Conservation (phyloP, 30 jellyfish, hydroid and myxozoan species). For the Turritopsis rubra region DNA sequence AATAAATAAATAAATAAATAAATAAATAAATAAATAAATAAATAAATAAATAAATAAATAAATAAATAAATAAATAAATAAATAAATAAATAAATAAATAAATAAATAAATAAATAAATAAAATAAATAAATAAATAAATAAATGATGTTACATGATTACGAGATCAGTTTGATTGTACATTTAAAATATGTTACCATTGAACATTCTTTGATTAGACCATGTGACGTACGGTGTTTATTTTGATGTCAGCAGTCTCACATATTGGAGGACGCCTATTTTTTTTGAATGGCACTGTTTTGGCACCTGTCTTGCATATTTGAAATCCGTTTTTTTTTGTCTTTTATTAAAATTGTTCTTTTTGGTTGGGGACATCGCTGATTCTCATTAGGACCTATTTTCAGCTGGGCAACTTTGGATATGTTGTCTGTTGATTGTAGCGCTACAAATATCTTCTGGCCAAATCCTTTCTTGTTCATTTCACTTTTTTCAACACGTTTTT, state of each 20-base stretch:
- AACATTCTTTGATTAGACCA: conserved; percentile 20
- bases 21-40: no score
- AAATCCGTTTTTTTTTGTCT: not conserved
- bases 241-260: not conserved
- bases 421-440: not conserved
- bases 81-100: no score
- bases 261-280: not conserved
- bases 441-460: not conserved
- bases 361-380: not conserved
- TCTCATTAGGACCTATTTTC: conserved; percentile 37
- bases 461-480: conserved; percentile 29
- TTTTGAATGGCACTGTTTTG: not conserved
- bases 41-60: no score
- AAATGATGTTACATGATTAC: no score
- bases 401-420: conserved; percentile 68
- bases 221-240: conserved; percentile 11
- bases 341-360: not conserved
- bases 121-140: no score
- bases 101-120: no score
- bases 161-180: no score
- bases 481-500: conserved; percentile 63
- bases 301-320: conserved; percentile 25
- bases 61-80: no score
- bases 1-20: no score
- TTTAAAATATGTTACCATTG: not conserved